These are phyloP conservation scores for Pseudochaenichthys georgianus DNA, from an alignment of 2,797 vertebrate genomes.

Conservation along the genomic window DNA sequence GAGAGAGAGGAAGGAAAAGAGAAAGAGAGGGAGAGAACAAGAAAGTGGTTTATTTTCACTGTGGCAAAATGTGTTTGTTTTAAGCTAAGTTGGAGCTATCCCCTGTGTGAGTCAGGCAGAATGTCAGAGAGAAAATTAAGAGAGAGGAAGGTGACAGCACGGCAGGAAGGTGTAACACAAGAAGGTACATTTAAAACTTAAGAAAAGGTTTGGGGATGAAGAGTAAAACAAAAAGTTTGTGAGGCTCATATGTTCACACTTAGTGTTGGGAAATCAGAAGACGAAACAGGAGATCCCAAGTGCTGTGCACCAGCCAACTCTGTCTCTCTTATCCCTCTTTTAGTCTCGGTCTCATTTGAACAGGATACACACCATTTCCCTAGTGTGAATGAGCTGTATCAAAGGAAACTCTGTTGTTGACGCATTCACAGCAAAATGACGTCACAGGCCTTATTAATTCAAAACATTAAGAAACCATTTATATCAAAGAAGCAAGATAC, in stretches of 20 bases:
- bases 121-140: conserved; percentile 42
- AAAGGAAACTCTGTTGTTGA: conserved; percentile 56
- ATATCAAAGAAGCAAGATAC: too few relatives aligned
- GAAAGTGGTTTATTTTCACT: conserved; percentile 79
- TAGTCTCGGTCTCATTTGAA: conserved; percentile 27
- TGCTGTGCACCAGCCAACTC: conserved; percentile 36
- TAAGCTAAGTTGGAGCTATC: conserved; percentile 66
- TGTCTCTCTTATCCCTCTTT: conserved; percentile 31
- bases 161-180: conserved; percentile 66
- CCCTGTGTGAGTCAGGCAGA: conserved; percentile 54
- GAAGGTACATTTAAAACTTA: conserved; percentile 53
- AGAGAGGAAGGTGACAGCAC: conserved; percentile 48
- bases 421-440: conserved; percentile 57
- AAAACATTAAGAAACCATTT: too few relatives aligned
- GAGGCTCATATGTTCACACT: conserved; percentile 64
- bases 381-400: conserved; percentile 38
- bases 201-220: conserved; percentile 40
- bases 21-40: conserved; percentile 26
- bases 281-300: conserved; percentile 60
- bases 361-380: conserved; percentile 26
- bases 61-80: conserved; percentile 76
- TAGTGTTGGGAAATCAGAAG: conserved; percentile 70
- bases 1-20: conserved; percentile 6
- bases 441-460: conserved; percentile 27
- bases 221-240: conserved; percentile 7